These are phyloP conservation scores for Nothocercus nigrocapillus DNA, from an alignment of 2,113 vertebrate genomes.

Conservation along the genomic window DNA sequence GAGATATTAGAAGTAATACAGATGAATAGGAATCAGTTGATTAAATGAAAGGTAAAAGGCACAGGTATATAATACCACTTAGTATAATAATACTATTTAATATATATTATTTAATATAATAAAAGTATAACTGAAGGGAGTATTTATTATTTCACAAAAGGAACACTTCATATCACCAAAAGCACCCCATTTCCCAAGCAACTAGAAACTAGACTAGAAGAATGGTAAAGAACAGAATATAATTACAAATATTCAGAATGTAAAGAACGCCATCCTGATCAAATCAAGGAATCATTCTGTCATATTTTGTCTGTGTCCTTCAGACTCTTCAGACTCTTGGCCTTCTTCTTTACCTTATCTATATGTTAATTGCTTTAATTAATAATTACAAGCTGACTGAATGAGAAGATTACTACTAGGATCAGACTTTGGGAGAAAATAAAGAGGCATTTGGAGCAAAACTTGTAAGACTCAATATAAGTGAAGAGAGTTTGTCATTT, in stretches of 20 bases:
- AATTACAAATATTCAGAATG: not conserved
- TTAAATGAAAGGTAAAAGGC: not conserved
- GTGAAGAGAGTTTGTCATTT: not conserved
- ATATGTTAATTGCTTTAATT: not conserved
- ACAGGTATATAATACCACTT: not conserved
- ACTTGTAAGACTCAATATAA: not conserved
- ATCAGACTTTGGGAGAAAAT: not conserved
- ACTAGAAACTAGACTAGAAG: not conserved
- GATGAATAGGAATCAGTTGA: not conserved
- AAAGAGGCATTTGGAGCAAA: not conserved
- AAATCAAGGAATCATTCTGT: not conserved
- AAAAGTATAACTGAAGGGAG: not conserved
- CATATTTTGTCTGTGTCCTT: not conserved
- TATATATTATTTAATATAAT: not conserved
- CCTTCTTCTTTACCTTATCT: not conserved
- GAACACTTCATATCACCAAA: not conserved
- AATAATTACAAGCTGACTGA: conserved; percentile 9
- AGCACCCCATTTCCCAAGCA: not conserved
- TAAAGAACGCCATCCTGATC: not conserved
- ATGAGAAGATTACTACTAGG: not conserved
- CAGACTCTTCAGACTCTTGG: not conserved
- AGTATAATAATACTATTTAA: not conserved
- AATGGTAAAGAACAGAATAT: not conserved
- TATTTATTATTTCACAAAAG: not conserved
- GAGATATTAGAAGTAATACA: not conserved